A percentile compares a stretch with the other conserved stretches of the same genome.
Evolutionary conservation across 2,888 invertebrate species (phyloP).

Genomic region (Scaptomyza tumidula): DNA sequence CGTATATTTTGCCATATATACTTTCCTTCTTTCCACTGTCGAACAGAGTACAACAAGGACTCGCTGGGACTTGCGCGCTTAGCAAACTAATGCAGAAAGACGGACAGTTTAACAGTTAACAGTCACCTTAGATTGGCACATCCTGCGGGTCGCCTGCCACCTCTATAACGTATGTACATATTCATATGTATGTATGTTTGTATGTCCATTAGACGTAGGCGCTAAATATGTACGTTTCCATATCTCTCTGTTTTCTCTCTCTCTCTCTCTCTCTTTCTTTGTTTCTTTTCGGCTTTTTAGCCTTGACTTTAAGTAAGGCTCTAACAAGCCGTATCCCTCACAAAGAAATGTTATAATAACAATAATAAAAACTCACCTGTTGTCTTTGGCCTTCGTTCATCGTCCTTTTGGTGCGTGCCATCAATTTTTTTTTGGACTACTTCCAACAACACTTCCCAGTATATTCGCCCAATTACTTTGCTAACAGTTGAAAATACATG

Average conservation of each 20-base stretch:
- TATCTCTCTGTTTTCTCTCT: neutral
- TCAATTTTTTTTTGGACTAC: neutral
- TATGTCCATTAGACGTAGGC: slow-evolving; percentile 36
- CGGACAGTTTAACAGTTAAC: slow-evolving; percentile 55
- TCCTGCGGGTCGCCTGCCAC: slow-evolving; percentile 57
- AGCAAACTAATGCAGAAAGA: slow-evolving; percentile 2
- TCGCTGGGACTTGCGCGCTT: slow-evolving; percentile 3
- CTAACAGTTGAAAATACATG: slow-evolving; percentile 34
- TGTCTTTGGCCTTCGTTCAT: slow-evolving; percentile 27
- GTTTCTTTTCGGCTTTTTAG: no score
- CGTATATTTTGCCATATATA: neutral
- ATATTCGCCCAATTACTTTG: slow-evolving; percentile 36
- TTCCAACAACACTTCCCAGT: slow-evolving; percentile 8
- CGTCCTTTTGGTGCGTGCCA: slow-evolving; percentile 24
- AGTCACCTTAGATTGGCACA: slow-evolving; percentile 41
- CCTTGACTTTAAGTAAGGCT: slow-evolving; percentile 12
- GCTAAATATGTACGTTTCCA: slow-evolving; percentile 55
- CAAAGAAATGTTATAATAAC: slow-evolving; percentile 2
- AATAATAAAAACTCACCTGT: slow-evolving; percentile 61
- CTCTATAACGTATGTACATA: neutral
- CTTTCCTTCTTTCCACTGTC: no score
- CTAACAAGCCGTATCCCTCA: slow-evolving; percentile 68
- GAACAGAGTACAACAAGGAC: slow-evolving; percentile 6
- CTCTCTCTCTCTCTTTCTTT: neutral
- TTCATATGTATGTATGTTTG: neutral